Base-by-base conservation (phyloP, 2,888 invertebrate species). In the Erpobdella octoculata region DNA sequence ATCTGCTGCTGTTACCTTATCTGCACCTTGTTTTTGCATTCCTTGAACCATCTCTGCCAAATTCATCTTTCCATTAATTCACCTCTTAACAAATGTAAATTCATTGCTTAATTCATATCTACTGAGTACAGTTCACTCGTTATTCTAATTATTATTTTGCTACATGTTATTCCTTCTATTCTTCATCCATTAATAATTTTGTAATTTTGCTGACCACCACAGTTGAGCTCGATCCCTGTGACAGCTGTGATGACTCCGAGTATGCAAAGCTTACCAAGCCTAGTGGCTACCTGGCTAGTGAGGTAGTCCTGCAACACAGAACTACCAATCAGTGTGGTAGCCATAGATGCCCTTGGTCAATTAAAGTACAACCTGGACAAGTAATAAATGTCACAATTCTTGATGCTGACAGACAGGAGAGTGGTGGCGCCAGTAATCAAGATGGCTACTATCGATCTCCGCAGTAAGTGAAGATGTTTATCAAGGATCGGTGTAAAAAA, bases 261-360 rank as follows among this genome's bases (percentile, higher is more conserved):
- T 28, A 66, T 25, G 65, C 66, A 4, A 65, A 31, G 18, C 21
- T 66, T 18, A 28, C 66, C 12, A 31, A 48, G 3, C 36, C 46
- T 62, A 36, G 21, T n/a, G 74, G 74, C 5, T 74, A 74, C 66
- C 67, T 74, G 12, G 64, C 70, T 38, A 72, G 70, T 62, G 33
- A 70, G 3, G 70, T 70, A 18, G 62, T 71, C 18, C 33, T 37
- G 46, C 64, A 74, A 21, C 38, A 59, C 9, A 41, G 68, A 31
- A 48, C 31, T 38, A n/a, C 25, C 18, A 21, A 38, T 46, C 72
- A 72, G 33, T 66, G 71, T 33, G 74, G 72, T 25, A 69, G 70
- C 18, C 46, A 59, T 21, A 46, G 68, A 3, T 74, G 74, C 48
- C 72, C 74, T 6, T 74, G 74, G 74, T 53, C 37, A n/a, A 33